Base-by-base conservation (phyloP, 1,140 invertebrate species). In the Drosophila bocki region DNA sequence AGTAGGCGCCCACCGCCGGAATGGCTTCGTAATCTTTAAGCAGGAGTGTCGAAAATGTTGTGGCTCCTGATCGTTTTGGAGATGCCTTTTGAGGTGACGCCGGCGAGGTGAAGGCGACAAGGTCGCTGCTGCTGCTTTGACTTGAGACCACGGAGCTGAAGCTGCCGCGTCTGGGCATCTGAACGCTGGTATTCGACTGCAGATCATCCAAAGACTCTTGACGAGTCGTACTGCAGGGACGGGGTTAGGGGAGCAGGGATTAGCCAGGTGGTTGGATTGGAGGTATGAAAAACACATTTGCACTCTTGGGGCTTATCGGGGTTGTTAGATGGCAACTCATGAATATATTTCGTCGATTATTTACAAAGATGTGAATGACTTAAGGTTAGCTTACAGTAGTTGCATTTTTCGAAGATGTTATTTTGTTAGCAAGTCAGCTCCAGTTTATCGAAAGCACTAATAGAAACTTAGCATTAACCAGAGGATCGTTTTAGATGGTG, bases 391-490 rank as follows among this genome's bases (percentile, higher is more conserved):
- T 86, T 86, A 86, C 83, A 69, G 48, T 63, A 86, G 74, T 62
- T 78, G 50, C 61, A n/a, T 50, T 50, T 50, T 26, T 63, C 70
- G 68, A 76, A 74, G 32, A n/a, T 26, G 29, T 26, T 19, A 41
- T 76, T 82, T 59, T 75, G 62, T 82, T 79, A 87, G 61, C 45
- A 80, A 72, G 80, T 80, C 80, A 77, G 50, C 74, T 88, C 83
- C 83, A 80, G 83, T 80, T 87, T 83, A 78, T 84, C 71, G 83
- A 83, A 87, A 87, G 83, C 83, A 88, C 76, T 87, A 80, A 80
- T 80, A 84, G 64, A 88, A 51, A 87, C 77, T 80, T 45, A 83
- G 65, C 63, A 90, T 85, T 85, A 85, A 84, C 57, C 77, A 84
- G 74, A 54, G 45, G 26, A 60, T 42, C 41, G 54, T 50, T 65